Conservation (phyloP, 2,888 invertebrate genomes). For the Andrena flavipes region DNA sequence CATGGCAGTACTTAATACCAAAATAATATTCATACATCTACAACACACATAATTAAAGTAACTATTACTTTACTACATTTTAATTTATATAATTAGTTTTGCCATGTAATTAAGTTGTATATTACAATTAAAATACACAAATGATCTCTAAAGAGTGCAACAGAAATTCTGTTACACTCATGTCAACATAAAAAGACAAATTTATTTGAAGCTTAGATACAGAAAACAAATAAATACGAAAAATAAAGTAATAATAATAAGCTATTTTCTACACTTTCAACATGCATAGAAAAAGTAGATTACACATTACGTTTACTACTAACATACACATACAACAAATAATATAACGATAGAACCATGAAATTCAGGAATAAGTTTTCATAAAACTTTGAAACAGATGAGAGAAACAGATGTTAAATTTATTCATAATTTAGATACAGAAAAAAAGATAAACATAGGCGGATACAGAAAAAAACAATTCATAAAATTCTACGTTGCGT, state of each 20-base stretch:
- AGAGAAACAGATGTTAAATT: constrained; percentile 35
- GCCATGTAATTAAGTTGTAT: background rate
- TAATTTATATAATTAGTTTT: background rate
- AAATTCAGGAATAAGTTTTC: constrained; percentile 14
- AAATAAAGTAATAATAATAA: constrained; percentile 54
- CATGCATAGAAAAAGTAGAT: constrained; percentile 8
- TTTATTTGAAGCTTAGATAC: constrained; percentile 33
- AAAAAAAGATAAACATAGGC: constrained; percentile 67
- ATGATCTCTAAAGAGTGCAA: constrained; percentile 9
- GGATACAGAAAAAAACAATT: constrained; percentile 67
- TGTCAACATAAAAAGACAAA: constrained; percentile 1
- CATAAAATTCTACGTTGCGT: background rate
- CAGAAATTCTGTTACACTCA: constrained; percentile 16
- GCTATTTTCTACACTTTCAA: constrained; percentile 20
- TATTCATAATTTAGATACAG: constrained; percentile 44
- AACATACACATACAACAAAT: constrained; percentile 12
- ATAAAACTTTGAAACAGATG: constrained; percentile 14
- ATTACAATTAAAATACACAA: background rate
- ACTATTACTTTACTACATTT: constrained; percentile 1
- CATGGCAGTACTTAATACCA: background rate
- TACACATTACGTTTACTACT: constrained; percentile 8
- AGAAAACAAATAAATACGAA: constrained; percentile 65
- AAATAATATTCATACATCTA: background rate
- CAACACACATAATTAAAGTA: background rate
- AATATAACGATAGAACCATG: constrained; percentile 11